These are phyloP conservation scores for Poecilobothrus nobilitatus DNA, from an alignment of 2,888 invertebrate genomes.

Conservation along the genomic window DNA sequence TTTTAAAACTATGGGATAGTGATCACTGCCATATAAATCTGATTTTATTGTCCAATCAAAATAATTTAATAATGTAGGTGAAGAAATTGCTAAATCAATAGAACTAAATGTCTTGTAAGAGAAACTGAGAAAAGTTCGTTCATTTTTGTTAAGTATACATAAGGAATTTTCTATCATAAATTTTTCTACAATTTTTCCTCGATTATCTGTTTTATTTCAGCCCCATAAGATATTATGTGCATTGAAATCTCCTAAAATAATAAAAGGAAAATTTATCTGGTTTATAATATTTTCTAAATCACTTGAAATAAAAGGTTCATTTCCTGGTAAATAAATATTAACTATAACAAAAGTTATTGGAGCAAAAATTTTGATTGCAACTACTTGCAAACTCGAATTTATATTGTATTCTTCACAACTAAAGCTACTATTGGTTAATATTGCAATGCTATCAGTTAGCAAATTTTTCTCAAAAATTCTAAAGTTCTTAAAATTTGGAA, in stretches of 20 bases:
- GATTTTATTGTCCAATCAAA: not conserved
- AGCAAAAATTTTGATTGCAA: not conserved
- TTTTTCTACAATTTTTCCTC: not conserved
- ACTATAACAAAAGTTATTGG: not conserved
- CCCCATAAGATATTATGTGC: not conserved
- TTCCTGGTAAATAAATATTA: not conserved
- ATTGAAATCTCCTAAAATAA: not conserved
- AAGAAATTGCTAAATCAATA: not conserved
- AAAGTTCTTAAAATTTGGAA: not conserved
- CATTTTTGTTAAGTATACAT: not conserved
- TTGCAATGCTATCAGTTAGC: not conserved
- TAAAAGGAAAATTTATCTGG: not conserved
- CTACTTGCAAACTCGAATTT: not conserved
- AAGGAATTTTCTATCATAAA: not conserved
- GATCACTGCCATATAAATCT: not conserved
- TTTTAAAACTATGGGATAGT: not conserved
- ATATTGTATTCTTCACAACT: not conserved
- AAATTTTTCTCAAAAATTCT: not conserved
- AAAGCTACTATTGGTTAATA: not conserved
- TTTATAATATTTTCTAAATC: constrained; percentile 2
- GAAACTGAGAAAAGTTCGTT: not conserved
- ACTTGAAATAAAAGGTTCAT: not conserved
- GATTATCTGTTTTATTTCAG: not conserved
- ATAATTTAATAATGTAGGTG: not conserved
- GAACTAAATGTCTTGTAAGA: not conserved